Percentiles rank a stretch among this genome's conserved stretches.
phyloP scores from a whole-genome alignment of 2,888 invertebrate genomes.

The Dynastes maya region DNA sequence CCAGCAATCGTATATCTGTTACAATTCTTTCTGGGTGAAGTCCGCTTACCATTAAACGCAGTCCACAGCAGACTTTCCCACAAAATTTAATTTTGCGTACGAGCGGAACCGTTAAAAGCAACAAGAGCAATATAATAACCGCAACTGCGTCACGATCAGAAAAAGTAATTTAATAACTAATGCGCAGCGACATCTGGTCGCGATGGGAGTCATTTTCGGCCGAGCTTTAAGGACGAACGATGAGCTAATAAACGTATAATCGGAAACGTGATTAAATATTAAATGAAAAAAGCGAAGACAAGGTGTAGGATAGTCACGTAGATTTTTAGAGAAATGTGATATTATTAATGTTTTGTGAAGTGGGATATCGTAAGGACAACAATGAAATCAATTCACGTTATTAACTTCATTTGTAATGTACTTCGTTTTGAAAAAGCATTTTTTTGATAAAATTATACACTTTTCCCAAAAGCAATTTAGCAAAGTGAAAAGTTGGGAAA shows the following conservation, averaged over 20 bases:
- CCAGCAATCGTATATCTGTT: neutral
- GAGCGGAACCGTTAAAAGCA: constrained; percentile 10
- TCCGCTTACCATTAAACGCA: neutral
- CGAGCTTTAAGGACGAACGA: constrained; percentile 5
- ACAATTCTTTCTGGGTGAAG: neutral
- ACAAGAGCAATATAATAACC: constrained; percentile 12
- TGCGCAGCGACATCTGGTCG: constrained; percentile 32
- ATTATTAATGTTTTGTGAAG: neutral
- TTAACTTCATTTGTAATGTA: too few relatives aligned
- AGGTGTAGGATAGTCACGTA: neutral
- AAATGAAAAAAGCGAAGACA: neutral
- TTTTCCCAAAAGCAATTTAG: too few relatives aligned
- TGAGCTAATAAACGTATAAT: constrained; percentile 17
- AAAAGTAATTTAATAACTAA: constrained; percentile 39
- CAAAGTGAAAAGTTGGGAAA: too few relatives aligned
- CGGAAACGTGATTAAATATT: constrained; percentile 25
- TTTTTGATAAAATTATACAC: too few relatives aligned
- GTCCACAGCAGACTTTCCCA: neutral
- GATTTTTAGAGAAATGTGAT: neutral
- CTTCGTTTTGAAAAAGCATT: too few relatives aligned
- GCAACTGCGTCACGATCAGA: constrained; percentile 30
- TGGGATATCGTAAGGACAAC: too few relatives aligned
- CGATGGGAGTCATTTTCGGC: constrained; percentile 25
- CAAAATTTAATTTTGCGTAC: constrained; percentile 4
- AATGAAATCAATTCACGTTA: too few relatives aligned